These are phyloP conservation scores for Drosophila anceps DNA, from an alignment of 2,888 invertebrate genomes.

Conservation along the genomic window DNA sequence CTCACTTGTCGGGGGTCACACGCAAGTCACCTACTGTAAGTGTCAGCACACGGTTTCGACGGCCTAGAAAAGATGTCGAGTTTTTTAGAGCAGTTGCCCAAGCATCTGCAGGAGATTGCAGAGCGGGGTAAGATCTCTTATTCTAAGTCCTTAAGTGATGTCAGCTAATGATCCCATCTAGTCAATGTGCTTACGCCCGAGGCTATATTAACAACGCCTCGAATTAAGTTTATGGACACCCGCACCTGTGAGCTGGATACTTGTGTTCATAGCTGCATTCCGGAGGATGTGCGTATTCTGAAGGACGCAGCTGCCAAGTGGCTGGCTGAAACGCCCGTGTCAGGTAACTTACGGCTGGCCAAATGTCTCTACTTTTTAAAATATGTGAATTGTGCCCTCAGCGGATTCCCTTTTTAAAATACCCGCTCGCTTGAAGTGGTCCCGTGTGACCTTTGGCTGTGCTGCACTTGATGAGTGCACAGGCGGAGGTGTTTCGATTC, in stretches of 20 bases:
- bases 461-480: conserved; percentile 87
- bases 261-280: conserved; percentile 68
- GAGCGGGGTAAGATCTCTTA: conserved; percentile 62
- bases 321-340: conserved; percentile 68
- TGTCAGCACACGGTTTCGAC: conserved; percentile 29
- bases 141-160: conserved; percentile 1
- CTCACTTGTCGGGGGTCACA: conserved; percentile 53
- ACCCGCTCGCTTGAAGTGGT: conserved; percentile 76
- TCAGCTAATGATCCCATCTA: conserved; percentile 39
- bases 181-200: conserved; percentile 79
- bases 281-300: conserved; percentile 80
- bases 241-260: conserved; percentile 39
- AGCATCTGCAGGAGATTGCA: conserved; percentile 72
- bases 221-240: conserved; percentile 68
- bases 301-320: conserved; percentile 84
- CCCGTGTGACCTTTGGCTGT: conserved; percentile 86
- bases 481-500: conserved; percentile 88
- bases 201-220: conserved; percentile 74
- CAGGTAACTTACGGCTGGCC: conserved; percentile 53
- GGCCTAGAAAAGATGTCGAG: conserved; percentile 59
- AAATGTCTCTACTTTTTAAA: not conserved
- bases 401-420: conserved; percentile 63
- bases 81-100: conserved; percentile 78
- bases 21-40: conserved; percentile 40
- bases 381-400: conserved; percentile 23